Evolutionary conservation across 2,797 vertebrate species (phyloP), one percentile per base, ranked within the genome.

Genomic region (Falco columbarius): DNA sequence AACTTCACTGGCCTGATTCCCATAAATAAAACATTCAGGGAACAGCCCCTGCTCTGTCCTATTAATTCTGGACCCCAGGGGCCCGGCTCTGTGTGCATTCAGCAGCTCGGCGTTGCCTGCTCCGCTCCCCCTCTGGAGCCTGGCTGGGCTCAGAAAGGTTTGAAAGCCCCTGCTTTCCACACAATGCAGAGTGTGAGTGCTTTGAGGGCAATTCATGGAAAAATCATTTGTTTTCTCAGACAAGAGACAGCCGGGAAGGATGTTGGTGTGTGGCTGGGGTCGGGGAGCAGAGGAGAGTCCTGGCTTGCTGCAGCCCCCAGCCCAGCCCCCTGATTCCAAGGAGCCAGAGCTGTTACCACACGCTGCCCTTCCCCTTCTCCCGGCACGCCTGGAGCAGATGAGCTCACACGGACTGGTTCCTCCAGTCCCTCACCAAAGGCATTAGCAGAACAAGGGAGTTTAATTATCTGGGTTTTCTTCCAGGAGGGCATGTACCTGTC

Each of bases 11-110:
- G 84, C 90, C 93, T 96, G 86, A 95, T 97, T 97, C 96, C 96
- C 95, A 97, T 97, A 97, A 97, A 97, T 97, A 97, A 97, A 97
- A 86, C 95, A 95, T 46, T 67, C 86, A 83, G 94, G 97, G 97
- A 97, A 91, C 95, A 94, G 95, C 96, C 95, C 96, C 91, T 92
- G 92, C 94, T 95, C 95, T 81, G 94, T 94, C 96, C 96, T 95
- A 97, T 94, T 97, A 96, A 97, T 96, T 95, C 95, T 72, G 92
- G 85, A 95, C 95, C 95, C 95, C 89, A 95, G 96, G 79, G 96
- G 97, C 93, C 81, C 17, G 5, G 93, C 90, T 89, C 77, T 40
- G 76, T 62, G 93, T 89, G 81, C 89, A 68, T 83, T 70, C 89
- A 89, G 93, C 96, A 79, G 87, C 63, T 88, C 66, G 2, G 75